Conservation (phyloP, 2,113 vertebrate species). For the Echinops telfairi region DNA sequence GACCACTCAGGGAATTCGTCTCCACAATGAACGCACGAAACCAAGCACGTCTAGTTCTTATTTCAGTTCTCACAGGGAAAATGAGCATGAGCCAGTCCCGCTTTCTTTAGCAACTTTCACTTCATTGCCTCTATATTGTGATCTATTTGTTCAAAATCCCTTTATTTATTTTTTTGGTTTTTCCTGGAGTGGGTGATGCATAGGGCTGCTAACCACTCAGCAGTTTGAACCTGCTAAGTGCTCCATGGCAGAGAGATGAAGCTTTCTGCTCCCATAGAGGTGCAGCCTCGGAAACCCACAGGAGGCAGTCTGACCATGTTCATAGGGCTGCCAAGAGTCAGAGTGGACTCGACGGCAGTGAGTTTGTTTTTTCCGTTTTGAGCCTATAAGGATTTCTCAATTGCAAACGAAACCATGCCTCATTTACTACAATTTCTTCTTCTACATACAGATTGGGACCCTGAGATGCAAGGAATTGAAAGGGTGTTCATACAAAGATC, state of each 20-base stretch:
- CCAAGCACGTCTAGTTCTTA: constrained; percentile 43
- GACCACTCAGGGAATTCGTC: constrained; percentile 73
- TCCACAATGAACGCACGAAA: constrained; percentile 76
- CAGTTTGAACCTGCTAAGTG: no score
- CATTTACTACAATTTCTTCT: constrained; percentile 1
- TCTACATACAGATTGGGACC: constrained; percentile 23
- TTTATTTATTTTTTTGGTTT: constrained; percentile 22
- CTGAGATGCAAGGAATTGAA: constrained; percentile 1
- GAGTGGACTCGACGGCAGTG: no score
- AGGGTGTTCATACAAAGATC: neutral
- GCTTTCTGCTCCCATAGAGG: no score
- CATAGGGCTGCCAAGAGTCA: no score
- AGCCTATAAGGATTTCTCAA: neutral
- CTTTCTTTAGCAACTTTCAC: constrained; percentile 56
- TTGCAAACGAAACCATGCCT: neutral
- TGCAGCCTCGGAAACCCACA: no score
- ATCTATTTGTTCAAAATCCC: constrained; percentile 59
- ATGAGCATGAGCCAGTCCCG: constrained; percentile 50
- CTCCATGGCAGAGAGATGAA: no score
- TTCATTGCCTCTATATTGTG: constrained; percentile 52
- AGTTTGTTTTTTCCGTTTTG: no score
- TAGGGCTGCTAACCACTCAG: no score
- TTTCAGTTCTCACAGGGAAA: constrained; percentile 60
- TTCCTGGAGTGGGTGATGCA: neutral
- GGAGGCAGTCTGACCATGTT: no score